Evolutionary conservation across 2,113 vertebrate species (phyloP).

Genomic region (Sander vitreus): DNA sequence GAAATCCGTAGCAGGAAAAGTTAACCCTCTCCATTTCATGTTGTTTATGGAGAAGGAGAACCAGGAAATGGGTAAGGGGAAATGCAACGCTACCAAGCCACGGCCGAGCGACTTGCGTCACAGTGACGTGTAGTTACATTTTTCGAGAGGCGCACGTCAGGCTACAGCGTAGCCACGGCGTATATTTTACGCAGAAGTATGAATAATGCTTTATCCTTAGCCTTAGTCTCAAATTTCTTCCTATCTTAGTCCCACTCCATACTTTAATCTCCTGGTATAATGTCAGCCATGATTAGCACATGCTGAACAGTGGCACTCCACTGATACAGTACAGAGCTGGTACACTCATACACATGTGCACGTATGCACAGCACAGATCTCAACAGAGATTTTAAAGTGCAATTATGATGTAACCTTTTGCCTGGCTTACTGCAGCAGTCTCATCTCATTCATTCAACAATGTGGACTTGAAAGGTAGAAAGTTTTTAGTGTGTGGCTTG

Average conservation of each 20-base stretch:
- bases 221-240: background rate
- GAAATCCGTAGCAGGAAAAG: too few relatives aligned
- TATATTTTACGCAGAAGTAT: too few relatives aligned
- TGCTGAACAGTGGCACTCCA: background rate
- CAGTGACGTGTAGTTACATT: too few relatives aligned
- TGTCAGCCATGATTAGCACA: constrained; percentile 24
- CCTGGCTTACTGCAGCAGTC: constrained; percentile 19
- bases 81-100: too few relatives aligned
- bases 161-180: too few relatives aligned
- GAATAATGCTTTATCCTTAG: background rate
- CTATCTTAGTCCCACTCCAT: constrained; percentile 20
- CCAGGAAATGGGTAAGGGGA: too few relatives aligned
- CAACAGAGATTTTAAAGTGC: constrained; percentile 44
- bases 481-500: background rate
- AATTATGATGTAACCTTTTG: constrained; percentile 60
- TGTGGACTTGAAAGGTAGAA: constrained; percentile 26
- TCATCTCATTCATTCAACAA: constrained; percentile 38
- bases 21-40: too few relatives aligned
- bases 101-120: too few relatives aligned
- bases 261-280: constrained; percentile 33
- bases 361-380: constrained; percentile 2
- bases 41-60: too few relatives aligned
- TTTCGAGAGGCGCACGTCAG: too few relatives aligned
- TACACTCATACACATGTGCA: background rate
- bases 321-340: background rate